Base-by-base conservation (phyloP, 2,888 invertebrate species). In the Leistus spinibarbis region DNA sequence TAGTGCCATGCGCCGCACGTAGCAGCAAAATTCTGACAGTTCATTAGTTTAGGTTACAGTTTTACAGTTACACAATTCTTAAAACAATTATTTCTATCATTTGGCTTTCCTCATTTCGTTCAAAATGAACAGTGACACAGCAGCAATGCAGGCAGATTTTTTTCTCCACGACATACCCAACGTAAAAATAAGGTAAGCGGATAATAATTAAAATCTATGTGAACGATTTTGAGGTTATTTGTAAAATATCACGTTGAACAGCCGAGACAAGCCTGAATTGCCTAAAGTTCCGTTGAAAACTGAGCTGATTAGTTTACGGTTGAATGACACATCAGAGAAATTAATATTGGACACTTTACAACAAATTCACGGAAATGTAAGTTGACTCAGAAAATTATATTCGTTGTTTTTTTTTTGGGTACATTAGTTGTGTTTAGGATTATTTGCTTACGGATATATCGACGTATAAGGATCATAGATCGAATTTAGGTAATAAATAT, bases 331-430 rank as follows among this genome's bases (percentile, higher is more conserved):
- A 79, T 90, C 92, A 1, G 93, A 94, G 82, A 91, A 91, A 81
- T 87, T 91, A 80, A 89, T 94, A 54, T 88, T 93, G 85, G 92
- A 94, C 77, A 93, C 94, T 1, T 84, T 95, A 68, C 90, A 90
- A 77, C 89, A 89, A 79, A 91, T 95, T 78, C 92, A 93, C 85
- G 94, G 95, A n/a, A 87, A 91, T 76, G 92, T 87, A 90, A 89
- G 88, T 88, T 87, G n/a, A n/a, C n/a, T 66, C 70, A 20, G 10
- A 19, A 74, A 69, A 22, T 20, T 10, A 63, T 27, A 40, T 65
- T 76, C 65, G 56, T 62, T 76, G 40, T 63, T 23, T 40, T 54
- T 27, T 40, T 56, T 76, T 76, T 65, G 53, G 10, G 20, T 63
- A 23, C 27, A 16, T 68, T 76, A 76, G 69, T 82, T 82, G 19